A percentile compares a stretch with the other conserved stretches of the same genome.
These are phyloP conservation scores for Empidonax alnorum DNA, from an alignment of 2,113 vertebrate genomes.

Conservation along the genomic window DNA sequence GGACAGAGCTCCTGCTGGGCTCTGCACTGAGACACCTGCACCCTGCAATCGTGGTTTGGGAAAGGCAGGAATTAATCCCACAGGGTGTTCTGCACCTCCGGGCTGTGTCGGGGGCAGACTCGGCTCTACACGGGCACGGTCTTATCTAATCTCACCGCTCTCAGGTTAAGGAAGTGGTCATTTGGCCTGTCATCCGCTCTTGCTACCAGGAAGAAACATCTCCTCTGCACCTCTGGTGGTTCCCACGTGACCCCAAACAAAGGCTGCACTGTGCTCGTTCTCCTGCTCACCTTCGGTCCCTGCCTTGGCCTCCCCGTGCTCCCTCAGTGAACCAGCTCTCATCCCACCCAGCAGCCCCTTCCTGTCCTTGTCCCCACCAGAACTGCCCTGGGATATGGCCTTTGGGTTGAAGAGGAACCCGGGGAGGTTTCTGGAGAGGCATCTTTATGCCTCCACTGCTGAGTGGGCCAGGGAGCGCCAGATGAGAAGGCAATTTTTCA, in stretches of 20 bases:
- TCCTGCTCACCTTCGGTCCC: neutral
- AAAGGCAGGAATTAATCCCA: neutral
- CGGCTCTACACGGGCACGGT: neutral
- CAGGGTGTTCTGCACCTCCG: neutral
- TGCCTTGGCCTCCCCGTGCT: neutral
- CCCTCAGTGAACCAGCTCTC: neutral
- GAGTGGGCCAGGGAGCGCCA: neutral
- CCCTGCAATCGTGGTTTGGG: neutral
- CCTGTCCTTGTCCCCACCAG: accelerated
- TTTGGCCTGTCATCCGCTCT: neutral
- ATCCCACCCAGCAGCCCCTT: neutral
- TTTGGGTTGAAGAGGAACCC: neutral
- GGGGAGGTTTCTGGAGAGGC: neutral
- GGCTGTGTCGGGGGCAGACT: accelerated
- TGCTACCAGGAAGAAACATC: neutral
- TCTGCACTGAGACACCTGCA: neutral
- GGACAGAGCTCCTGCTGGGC: neutral
- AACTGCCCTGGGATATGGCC: neutral
- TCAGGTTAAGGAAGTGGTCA: neutral
- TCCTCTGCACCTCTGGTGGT: neutral
- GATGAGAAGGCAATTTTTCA: neutral
- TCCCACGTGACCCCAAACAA: neutral
- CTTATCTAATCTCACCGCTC: neutral
- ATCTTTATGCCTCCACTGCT: neutral
- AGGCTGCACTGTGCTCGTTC: neutral